Conservation (phyloP, 2,113 vertebrate species). For the Alethe diademata region DNA sequence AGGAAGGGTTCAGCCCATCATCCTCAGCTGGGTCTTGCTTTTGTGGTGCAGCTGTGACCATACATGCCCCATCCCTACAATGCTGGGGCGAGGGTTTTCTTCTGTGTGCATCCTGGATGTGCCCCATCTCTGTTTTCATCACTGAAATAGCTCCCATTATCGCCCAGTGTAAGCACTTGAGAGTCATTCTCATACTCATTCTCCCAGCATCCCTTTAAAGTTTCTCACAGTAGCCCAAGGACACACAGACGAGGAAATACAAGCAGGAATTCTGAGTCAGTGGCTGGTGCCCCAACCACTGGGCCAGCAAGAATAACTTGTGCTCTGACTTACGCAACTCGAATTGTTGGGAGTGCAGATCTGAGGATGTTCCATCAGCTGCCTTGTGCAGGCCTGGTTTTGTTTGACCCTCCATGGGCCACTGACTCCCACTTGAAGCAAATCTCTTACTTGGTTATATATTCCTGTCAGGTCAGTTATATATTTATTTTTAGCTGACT, state of each 20-base stretch:
- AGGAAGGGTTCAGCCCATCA: background rate
- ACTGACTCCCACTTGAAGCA: background rate
- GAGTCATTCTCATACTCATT: background rate
- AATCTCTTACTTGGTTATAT: background rate
- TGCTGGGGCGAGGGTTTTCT: background rate
- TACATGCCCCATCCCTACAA: background rate
- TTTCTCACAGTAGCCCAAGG: slow-evolving; percentile 26
- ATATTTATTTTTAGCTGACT: background rate
- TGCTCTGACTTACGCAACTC: background rate
- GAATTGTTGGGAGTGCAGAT: background rate
- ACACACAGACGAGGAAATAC: slow-evolving; percentile 21
- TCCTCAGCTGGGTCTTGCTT: background rate
- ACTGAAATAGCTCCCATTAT: background rate
- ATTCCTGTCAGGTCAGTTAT: background rate
- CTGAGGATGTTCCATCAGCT: background rate
- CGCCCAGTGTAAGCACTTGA: fast-evolving
- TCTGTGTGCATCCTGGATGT: background rate
- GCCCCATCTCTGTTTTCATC: background rate
- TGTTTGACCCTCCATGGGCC: background rate
- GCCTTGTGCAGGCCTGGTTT: background rate
- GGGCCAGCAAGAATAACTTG: slow-evolving; percentile 38
- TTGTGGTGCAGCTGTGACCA: background rate
- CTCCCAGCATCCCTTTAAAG: slow-evolving; percentile 27
- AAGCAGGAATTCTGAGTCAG: slow-evolving; percentile 43
- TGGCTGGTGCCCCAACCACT: slow-evolving; percentile 21